Evolutionary conservation across 2,797 vertebrate genomes (phyloP).

Genomic region (Sphaeramia orbicularis): DNA sequence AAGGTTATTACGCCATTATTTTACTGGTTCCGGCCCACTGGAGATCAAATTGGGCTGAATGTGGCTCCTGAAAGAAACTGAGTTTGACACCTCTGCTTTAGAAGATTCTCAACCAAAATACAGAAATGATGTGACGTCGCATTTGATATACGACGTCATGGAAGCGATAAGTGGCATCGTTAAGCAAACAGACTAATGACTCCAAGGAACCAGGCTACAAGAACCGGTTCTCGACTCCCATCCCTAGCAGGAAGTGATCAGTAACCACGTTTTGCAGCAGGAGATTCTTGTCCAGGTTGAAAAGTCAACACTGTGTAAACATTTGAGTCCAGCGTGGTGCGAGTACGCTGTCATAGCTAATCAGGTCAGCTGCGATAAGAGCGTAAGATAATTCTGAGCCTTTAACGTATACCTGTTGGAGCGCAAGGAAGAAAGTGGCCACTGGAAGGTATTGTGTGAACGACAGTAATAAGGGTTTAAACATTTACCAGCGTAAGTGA

Average conservation of each 20-base stretch:
- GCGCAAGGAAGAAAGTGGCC: conserved; percentile 47
- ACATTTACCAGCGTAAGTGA: conserved; percentile 67
- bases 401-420: conserved; percentile 24
- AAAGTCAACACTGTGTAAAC: conserved; percentile 13
- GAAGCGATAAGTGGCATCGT: too few species aligned
- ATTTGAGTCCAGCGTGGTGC: conserved; percentile 16
- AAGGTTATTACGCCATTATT: too few species aligned
- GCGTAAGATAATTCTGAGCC: conserved; percentile 19
- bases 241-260: not conserved
- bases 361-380: conserved; percentile 52
- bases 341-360: conserved; percentile 25
- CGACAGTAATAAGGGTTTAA: conserved; percentile 56
- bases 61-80: too few species aligned
- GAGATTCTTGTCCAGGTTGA: not conserved
- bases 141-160: too few species aligned
- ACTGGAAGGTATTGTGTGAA: conserved; percentile 30
- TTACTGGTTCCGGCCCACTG: too few species aligned
- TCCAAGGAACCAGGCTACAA: too few species aligned
- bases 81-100: too few species aligned
- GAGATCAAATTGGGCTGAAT: too few species aligned
- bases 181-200: too few species aligned
- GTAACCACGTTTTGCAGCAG: not conserved
- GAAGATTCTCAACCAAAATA: too few species aligned
- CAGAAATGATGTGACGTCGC: too few species aligned
- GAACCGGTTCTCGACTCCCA: too few species aligned